Evolutionary conservation across 2,888 invertebrate genomes (phyloP).

Genomic region (Stenodera caucasica): DNA sequence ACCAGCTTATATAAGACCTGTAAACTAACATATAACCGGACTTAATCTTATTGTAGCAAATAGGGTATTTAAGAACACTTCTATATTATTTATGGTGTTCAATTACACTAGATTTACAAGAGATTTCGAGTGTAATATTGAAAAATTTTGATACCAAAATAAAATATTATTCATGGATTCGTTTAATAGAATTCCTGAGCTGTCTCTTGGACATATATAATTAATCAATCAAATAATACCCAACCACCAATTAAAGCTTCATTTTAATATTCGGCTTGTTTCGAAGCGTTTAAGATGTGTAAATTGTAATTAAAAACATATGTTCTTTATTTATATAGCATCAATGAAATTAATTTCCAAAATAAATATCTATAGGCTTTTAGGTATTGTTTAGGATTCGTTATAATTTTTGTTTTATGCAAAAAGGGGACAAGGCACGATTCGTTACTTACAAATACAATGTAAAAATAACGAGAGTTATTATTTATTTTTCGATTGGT

Average conservation of each 20-base stretch:
- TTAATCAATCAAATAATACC: constrained; percentile 44
- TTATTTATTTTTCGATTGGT: constrained; percentile 22
- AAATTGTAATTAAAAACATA: constrained; percentile 37
- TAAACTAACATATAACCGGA: constrained; percentile 24
- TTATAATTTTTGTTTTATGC: background rate
- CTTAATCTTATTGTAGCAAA: constrained; percentile 29
- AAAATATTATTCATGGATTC: constrained; percentile 24
- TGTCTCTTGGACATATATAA: constrained; percentile 38
- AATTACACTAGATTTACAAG: no score
- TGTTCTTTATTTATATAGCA: constrained; percentile 29
- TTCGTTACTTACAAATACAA: background rate
- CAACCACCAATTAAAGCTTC: constrained; percentile 42
- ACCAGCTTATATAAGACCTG: constrained; percentile 24
- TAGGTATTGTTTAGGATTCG: background rate
- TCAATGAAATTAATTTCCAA: constrained; percentile 2
- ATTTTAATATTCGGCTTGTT: constrained; percentile 35
- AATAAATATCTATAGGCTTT: background rate
- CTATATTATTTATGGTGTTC: no score
- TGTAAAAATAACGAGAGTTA: constrained; percentile 12
- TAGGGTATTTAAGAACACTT: constrained; percentile 16
- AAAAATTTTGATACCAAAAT: constrained; percentile 1
- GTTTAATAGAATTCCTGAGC: constrained; percentile 41
- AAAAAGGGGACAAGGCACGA: no score
- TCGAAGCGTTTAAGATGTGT: constrained; percentile 31
- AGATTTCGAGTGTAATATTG: no score